Evolutionary conservation across 92 coral and sea anemone genomes (phyloP).

Genomic region (Pocillopora grandis): DNA sequence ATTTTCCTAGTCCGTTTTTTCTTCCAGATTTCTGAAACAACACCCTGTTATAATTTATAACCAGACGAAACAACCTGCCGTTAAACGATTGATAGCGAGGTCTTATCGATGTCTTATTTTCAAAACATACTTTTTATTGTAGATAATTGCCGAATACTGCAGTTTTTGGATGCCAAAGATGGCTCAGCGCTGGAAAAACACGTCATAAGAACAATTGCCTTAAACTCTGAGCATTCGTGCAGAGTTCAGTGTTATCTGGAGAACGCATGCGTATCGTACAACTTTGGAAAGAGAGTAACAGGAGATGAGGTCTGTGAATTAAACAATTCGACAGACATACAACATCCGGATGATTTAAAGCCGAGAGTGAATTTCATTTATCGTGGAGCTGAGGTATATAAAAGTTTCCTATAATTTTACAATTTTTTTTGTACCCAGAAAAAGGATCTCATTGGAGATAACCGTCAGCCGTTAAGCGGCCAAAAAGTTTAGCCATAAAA

Average conservation of each 20-base stretch:
- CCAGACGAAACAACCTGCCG: no score
- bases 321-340: constrained; percentile 9
- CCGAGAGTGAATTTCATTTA: background rate
- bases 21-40: no score
- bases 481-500: no score
- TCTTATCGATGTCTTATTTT: background rate
- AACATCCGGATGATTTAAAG: constrained; percentile 3
- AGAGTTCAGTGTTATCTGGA: constrained; percentile 16
- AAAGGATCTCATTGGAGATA: no score
- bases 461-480: no score
- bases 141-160: constrained; percentile 10
- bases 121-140: no score
- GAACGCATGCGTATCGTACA: constrained; percentile 16
- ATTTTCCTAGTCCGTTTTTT: no score
- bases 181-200: background rate
- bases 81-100: no score
- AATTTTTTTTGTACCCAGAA: background rate
- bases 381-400: constrained; percentile 14
- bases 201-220: background rate
- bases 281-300: background rate
- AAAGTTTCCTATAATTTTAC: background rate
- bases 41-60: no score
- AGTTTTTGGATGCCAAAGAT: background rate
- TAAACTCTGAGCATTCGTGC: constrained; percentile 18
- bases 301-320: background rate